Percentiles rank a stretch among this genome's conserved stretches.
These are phyloP conservation scores for Neogobius melanostomus DNA, from an alignment of 2,113 vertebrate species.

Conservation along the genomic window DNA sequence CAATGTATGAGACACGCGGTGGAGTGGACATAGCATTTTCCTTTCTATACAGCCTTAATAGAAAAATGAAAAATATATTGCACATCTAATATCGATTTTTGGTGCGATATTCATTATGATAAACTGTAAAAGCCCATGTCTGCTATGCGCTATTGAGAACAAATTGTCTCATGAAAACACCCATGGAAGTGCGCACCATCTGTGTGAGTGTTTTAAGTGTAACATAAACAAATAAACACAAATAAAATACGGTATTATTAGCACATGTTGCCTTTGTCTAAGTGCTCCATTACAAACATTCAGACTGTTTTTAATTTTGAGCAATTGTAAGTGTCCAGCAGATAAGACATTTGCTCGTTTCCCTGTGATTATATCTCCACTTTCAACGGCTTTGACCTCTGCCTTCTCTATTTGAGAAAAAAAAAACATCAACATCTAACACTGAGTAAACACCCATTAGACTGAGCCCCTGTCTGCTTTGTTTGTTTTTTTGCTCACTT, in stretches of 20 bases:
- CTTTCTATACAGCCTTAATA: constrained; percentile 3
- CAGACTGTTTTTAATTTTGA: not conserved
- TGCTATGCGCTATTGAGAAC: not conserved
- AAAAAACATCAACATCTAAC: not conserved
- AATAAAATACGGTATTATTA: not conserved
- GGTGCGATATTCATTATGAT: not conserved
- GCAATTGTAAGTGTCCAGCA: not conserved
- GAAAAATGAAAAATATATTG: not conserved
- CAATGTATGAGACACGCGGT: constrained; percentile 65
- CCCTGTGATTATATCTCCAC: constrained; percentile 8
- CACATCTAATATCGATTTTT: not conserved
- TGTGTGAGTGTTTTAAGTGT: not conserved
- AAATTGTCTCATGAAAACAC: not conserved
- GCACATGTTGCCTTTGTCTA: not conserved
- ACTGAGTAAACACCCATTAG: not conserved
- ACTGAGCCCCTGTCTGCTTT: not conserved
- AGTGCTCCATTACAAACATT: not conserved
- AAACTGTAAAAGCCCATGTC: not conserved
- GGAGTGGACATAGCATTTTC: constrained; percentile 21
- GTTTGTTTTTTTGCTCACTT: not conserved
- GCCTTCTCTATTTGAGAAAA: not conserved
- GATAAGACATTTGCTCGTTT: not conserved
- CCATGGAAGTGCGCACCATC: too few relatives aligned
- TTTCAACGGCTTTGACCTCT: not conserved
- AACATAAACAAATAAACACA: not conserved